Evolutionary conservation across 2,888 invertebrate genomes (phyloP).

Genomic region (Physocephala rufipes): DNA sequence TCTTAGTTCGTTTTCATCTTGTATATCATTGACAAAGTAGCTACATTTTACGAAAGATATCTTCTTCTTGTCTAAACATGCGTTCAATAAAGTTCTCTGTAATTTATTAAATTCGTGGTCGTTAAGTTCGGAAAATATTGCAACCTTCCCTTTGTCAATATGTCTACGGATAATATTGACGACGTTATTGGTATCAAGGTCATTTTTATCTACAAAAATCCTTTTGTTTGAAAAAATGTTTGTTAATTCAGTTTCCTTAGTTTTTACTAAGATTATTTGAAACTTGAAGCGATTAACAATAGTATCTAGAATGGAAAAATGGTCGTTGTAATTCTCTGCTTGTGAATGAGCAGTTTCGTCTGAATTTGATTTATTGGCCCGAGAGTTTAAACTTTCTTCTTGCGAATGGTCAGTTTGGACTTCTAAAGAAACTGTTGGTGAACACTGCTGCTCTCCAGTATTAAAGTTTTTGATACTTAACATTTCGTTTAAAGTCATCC

Average conservation of each 20-base stretch:
- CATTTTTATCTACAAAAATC: conserved; percentile 22
- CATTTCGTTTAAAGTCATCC: too few relatives aligned
- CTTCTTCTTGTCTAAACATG: conserved; percentile 1
- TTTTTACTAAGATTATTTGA: not conserved
- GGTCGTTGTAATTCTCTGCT: too few relatives aligned
- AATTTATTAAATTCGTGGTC: not conserved
- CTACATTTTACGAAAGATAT: not conserved
- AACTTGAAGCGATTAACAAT: not conserved
- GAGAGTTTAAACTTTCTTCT: conserved; percentile 14
- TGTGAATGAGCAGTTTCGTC: too few relatives aligned
- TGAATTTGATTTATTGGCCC: not conserved
- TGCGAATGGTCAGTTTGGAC: conserved; percentile 14
- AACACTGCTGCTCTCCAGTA: conserved; percentile 25
- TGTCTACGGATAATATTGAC: conserved; percentile 13
- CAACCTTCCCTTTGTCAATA: conserved; percentile 8
- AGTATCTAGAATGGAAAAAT: too few relatives aligned
- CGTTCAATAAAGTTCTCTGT: not conserved
- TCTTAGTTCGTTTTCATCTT: not conserved
- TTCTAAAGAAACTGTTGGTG: conserved; percentile 26
- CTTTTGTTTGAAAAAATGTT: conserved; percentile 23
- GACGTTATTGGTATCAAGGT: conserved; percentile 9
- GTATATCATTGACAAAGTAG: not conserved
- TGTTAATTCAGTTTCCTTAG: conserved; percentile 30
- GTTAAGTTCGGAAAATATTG: conserved; percentile 23
- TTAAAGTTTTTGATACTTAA: too few relatives aligned